These are phyloP conservation scores for Dipus sagitta DNA, from an alignment of 2,797 vertebrate species.

Conservation along the genomic window DNA sequence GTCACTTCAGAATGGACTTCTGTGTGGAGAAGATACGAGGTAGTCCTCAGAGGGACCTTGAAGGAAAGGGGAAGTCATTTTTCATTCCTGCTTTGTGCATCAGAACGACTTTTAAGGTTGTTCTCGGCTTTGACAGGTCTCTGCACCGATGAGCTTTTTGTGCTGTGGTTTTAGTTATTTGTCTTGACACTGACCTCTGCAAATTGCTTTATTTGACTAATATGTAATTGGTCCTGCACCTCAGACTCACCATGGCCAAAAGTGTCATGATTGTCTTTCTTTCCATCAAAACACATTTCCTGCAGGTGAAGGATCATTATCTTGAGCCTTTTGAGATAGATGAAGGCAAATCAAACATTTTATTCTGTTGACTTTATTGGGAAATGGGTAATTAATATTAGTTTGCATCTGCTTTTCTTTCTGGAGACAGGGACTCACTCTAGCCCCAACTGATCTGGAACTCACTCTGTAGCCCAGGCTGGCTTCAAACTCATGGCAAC, in stretches of 20 bases:
- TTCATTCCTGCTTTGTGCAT: not conserved
- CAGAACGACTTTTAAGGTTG: not conserved
- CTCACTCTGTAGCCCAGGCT: too few relatives aligned
- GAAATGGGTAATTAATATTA: not conserved
- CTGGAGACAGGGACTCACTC: too few relatives aligned
- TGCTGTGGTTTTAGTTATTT: not conserved
- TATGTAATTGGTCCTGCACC: not conserved
- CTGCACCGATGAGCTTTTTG: not conserved
- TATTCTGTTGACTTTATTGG: not conserved
- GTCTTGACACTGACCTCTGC: not conserved
- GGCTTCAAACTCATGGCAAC: too few relatives aligned
- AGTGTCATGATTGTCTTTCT: too few relatives aligned
- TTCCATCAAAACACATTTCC: too few relatives aligned
- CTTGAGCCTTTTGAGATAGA: too few relatives aligned
- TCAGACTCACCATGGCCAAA: too few relatives aligned
- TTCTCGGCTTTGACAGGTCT: not conserved
- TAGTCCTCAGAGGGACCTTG: not conserved
- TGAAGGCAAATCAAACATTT: not conserved
- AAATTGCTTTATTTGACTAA: not conserved
- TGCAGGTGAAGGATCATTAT: too few relatives aligned
- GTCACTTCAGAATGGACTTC: not conserved
- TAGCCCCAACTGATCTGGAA: too few relatives aligned
- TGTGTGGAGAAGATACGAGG: not conserved
- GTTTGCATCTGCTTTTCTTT: too few relatives aligned
- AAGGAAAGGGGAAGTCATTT: not conserved